A percentile compares a stretch with the other conserved stretches of the same genome.
Evolutionary conservation across 2,797 vertebrate species (phyloP).

Genomic region (Pseudotriccus pelzelni): DNA sequence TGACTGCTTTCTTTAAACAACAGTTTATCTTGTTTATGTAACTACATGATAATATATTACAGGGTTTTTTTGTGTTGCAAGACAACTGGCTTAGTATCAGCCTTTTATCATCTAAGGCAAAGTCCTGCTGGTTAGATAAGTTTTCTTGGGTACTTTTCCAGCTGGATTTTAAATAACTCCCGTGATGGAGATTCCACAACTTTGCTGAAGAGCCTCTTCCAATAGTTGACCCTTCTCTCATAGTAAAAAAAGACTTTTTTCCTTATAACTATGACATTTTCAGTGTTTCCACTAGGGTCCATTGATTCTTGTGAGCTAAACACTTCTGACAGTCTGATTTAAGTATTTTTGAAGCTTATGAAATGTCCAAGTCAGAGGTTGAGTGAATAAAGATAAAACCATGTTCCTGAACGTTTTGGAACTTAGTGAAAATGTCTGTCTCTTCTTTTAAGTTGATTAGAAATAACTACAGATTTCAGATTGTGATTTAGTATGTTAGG

Average conservation of each 20-base stretch:
- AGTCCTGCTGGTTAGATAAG: neutral
- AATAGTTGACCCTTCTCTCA: neutral
- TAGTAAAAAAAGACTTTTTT: neutral
- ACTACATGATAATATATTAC: neutral
- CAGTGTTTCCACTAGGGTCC: neutral
- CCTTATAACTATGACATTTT: neutral
- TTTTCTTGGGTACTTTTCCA: neutral
- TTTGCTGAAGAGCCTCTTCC: neutral
- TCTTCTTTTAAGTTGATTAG: neutral
- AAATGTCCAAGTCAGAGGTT: neutral
- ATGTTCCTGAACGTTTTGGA: neutral
- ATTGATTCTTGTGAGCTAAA: neutral
- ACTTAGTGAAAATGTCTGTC: neutral
- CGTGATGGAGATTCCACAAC: fast-evolving
- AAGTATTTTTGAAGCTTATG: neutral
- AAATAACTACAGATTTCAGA: neutral
- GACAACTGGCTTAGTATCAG: neutral
- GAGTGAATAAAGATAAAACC: neutral
- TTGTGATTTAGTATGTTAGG: neutral
- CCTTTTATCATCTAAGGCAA: neutral
- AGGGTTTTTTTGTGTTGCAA: neutral
- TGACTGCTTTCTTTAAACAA: neutral
- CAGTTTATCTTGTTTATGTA: neutral
- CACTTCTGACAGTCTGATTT: neutral
- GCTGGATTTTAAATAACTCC: neutral